Evolutionary conservation across 1,140 invertebrate genomes (phyloP).

Genomic region (Triops longicaudatus): DNA sequence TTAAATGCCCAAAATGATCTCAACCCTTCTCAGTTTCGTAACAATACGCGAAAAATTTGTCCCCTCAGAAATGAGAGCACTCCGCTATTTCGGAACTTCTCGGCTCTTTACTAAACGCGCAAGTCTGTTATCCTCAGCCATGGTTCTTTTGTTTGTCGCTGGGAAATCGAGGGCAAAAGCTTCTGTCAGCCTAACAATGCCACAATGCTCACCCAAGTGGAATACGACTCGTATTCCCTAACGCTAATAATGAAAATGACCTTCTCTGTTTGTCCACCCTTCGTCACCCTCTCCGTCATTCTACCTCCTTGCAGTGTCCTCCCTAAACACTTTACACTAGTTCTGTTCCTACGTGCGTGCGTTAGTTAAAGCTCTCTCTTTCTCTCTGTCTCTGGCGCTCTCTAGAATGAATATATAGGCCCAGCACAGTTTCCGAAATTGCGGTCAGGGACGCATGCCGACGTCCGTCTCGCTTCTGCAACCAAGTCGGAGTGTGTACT

Average conservation of each 20-base stretch:
- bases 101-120: background rate
- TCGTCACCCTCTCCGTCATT: background rate
- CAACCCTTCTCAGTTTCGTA: too few species aligned
- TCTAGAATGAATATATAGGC: background rate
- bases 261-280: background rate
- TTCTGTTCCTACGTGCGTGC: background rate
- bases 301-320: background rate
- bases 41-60: too few species aligned
- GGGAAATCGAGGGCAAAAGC: background rate
- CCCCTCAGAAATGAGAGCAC: background rate
- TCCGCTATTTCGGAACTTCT: background rate
- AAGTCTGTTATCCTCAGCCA: background rate
- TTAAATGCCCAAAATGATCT: too few species aligned
- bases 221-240: background rate
- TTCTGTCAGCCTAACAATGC: background rate
- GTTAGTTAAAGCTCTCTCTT: background rate
- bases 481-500: background rate
- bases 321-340: background rate
- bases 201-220: background rate
- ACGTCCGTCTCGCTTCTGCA: background rate
- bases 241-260: background rate
- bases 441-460: background rate
- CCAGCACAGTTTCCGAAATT: slow-evolving; percentile 3
- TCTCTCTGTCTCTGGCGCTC: background rate
- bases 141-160: background rate